Percentiles rank a stretch among this genome's conserved stretches.
Evolutionary conservation across 2,888 invertebrate species (phyloP).

Genomic region (Meganola albula): DNA sequence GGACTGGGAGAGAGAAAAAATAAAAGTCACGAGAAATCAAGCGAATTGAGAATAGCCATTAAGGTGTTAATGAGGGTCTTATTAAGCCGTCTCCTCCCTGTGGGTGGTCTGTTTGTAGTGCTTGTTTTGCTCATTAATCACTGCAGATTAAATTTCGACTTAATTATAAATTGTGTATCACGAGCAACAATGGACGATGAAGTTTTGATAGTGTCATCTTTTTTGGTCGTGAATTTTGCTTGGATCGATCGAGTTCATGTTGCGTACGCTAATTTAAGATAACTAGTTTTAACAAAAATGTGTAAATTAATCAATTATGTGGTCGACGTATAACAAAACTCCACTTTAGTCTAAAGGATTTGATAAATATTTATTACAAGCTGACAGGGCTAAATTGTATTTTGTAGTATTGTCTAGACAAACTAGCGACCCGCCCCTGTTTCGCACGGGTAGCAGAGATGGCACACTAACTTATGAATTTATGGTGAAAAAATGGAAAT

Average conservation of each 20-base stretch:
- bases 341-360: no score
- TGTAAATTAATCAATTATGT: no score
- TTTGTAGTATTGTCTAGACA: no score
- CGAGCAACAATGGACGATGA: constrained; percentile 36
- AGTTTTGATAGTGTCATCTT: constrained; percentile 28
- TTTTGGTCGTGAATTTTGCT: constrained; percentile 18
- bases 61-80: constrained; percentile 77
- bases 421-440: no score
- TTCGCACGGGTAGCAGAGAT: no score
- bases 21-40: constrained; percentile 69
- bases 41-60: constrained; percentile 76
- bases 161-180: constrained; percentile 64
- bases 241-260: constrained; percentile 7
- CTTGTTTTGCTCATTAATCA: constrained; percentile 70
- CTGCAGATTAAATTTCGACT: constrained; percentile 58
- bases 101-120: constrained; percentile 70
- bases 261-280: constrained; percentile 1
- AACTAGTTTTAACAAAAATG: neutral
- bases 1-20: constrained; percentile 57
- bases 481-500: no score
- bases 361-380: no score
- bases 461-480: no score
- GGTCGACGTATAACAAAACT: no score
- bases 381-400: no score
- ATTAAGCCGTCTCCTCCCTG: constrained; percentile 74